Evolutionary conservation across 2,113 vertebrate genomes (phyloP).

Genomic region (Bombycilla garrulus): DNA sequence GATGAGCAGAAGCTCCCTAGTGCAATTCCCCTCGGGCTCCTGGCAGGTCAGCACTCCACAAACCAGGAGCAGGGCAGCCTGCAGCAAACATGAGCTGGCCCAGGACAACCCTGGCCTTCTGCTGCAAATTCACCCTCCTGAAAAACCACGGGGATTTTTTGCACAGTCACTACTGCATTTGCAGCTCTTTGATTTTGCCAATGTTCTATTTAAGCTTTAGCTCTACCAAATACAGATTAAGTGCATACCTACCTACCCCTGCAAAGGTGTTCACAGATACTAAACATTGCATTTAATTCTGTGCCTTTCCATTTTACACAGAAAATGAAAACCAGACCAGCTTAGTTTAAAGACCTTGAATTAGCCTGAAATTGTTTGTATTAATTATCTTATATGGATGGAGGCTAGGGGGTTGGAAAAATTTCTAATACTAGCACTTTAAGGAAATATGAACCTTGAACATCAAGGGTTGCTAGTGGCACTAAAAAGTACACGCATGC

Average conservation of each 20-base stretch:
- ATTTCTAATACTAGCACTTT: neutral
- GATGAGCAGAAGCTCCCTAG: neutral
- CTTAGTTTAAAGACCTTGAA: neutral
- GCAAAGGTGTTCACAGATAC: neutral
- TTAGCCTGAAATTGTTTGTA: neutral
- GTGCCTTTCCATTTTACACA: neutral
- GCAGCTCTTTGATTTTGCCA: neutral
- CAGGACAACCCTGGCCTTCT: neutral
- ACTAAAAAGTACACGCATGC: neutral
- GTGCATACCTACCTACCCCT: neutral
- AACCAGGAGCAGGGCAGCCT: neutral
- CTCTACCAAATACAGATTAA: neutral
- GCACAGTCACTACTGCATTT: neutral
- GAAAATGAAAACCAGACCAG: neutral
- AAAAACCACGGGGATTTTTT: neutral
- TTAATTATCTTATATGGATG: neutral
- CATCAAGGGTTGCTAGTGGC: neutral
- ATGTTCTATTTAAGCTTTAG: neutral
- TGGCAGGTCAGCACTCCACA: neutral
- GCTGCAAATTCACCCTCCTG: neutral
- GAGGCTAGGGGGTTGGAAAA: neutral
- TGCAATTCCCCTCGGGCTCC: neutral
- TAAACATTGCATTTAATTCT: neutral
- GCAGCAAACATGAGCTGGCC: neutral
- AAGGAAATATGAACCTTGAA: neutral